Evolutionary conservation across 2,113 vertebrate genomes (phyloP).

Genomic region (Pungitius pungitius): DNA sequence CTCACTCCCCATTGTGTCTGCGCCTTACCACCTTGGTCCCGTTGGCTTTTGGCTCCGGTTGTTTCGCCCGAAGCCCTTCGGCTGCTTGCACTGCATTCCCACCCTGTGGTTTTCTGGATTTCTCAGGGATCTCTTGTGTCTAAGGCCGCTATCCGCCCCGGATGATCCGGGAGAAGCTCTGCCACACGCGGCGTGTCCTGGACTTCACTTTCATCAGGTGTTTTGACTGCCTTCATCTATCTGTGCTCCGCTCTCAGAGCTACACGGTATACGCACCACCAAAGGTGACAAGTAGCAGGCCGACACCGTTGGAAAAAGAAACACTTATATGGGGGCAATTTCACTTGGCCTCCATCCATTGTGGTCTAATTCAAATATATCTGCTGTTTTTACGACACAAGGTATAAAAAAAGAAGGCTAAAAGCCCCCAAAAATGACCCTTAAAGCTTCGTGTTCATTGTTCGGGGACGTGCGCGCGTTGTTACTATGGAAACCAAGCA

Average conservation of each 20-base stretch:
- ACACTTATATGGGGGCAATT: not conserved
- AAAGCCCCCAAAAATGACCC: not conserved
- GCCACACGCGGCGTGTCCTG: not conserved
- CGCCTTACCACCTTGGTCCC: not conserved
- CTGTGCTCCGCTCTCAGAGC: not conserved
- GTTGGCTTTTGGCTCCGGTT: not conserved
- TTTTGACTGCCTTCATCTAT: slow-evolving; percentile 4
- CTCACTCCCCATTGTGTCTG: too few species aligned
- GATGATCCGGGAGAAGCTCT: not conserved
- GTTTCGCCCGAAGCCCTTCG: not conserved
- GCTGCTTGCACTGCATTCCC: not conserved
- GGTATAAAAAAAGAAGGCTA: not conserved
- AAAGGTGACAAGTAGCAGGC: not conserved
- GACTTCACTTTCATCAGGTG: not conserved
- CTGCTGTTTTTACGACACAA: not conserved
- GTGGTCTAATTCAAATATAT: not conserved
- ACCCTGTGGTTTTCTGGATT: not conserved
- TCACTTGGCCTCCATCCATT: not conserved
- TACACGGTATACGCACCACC: not conserved
- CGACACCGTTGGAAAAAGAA: slow-evolving; percentile 8
- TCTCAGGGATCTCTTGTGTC: not conserved
- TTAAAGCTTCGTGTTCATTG: not conserved
- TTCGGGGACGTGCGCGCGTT: not conserved
- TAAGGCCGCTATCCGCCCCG: not conserved
- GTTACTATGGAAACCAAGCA: slow-evolving; percentile 28